Evolutionary conservation across 2,797 vertebrate genomes (phyloP).

Genomic region (Crenichthys baileyi): DNA sequence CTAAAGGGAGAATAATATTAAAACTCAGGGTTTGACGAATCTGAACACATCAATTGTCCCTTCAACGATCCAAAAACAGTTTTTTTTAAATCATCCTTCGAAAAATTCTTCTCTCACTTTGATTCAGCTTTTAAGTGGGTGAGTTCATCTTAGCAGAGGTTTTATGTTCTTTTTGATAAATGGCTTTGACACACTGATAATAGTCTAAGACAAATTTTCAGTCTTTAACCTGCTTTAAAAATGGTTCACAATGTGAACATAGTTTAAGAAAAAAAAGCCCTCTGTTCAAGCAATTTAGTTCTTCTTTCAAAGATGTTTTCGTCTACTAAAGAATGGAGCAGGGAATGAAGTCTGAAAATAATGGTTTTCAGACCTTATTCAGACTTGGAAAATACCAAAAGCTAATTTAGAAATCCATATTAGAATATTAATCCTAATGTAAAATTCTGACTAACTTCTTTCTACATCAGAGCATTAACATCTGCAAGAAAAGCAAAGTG

Average conservation of each 20-base stretch:
- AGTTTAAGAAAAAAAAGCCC: neutral
- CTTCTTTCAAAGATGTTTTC: neutral
- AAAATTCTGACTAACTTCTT: neutral
- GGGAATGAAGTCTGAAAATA: neutral
- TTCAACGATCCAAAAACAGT: too few relatives aligned
- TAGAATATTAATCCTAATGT: neutral
- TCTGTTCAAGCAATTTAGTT: neutral
- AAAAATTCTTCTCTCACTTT: neutral
- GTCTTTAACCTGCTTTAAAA: neutral
- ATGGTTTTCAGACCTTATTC: neutral
- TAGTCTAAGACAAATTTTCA: neutral
- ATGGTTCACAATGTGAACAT: neutral
- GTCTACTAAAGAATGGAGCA: too few relatives aligned
- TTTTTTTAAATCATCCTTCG: neutral
- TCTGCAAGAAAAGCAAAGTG: neutral
- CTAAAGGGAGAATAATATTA: neutral
- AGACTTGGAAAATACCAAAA: neutral
- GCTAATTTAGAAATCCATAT: neutral
- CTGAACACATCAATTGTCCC: too few relatives aligned
- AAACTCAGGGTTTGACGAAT: neutral
- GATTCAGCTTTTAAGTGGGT: neutral
- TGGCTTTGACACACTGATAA: neutral
- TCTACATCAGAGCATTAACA: neutral
- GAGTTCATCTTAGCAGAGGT: neutral
- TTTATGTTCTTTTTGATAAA: neutral